A percentile compares a stretch with the other conserved stretches of the same genome.
Evolutionary conservation across 1,140 invertebrate genomes (phyloP).

Genomic region (Brachionus manjavacas): DNA sequence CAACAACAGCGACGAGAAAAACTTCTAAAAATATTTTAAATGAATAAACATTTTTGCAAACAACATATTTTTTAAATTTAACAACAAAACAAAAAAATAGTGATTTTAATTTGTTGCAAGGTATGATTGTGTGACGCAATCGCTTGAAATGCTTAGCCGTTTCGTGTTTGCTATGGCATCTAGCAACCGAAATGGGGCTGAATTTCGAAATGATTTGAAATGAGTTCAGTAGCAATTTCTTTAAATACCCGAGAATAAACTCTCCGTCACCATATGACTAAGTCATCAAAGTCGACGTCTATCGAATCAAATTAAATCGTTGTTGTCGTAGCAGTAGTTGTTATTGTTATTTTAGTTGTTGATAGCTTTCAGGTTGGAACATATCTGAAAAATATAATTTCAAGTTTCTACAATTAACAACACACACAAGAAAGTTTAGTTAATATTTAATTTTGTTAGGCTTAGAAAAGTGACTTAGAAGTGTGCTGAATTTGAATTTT

Average conservation of each 20-base stretch:
- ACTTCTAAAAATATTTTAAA: background rate
- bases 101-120: background rate
- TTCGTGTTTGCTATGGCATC: background rate
- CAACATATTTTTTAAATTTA: conserved; percentile 35
- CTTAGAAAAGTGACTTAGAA: background rate
- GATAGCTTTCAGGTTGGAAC: conserved; percentile 23
- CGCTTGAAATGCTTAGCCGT: background rate
- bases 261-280: conserved; percentile 35
- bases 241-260: conserved; percentile 28
- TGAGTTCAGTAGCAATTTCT: conserved; percentile 9
- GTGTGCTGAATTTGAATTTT: background rate
- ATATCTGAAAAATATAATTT: conserved; percentile 24
- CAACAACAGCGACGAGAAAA: too few relatives aligned
- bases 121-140: background rate
- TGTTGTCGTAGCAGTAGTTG: conserved; percentile 33
- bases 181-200: background rate
- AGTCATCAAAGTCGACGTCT: conserved; percentile 19
- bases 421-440: background rate
- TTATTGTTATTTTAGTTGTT: conserved; percentile 31
- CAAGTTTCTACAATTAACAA: conserved; percentile 23
- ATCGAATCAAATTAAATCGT: conserved; percentile 8
- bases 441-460: conserved; percentile 28
- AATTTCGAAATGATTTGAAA: conserved; percentile 16
- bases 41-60: background rate
- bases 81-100: background rate